Conservation (phyloP, 2,888 invertebrate species). For the Siphonodentalium dalli region DNA sequence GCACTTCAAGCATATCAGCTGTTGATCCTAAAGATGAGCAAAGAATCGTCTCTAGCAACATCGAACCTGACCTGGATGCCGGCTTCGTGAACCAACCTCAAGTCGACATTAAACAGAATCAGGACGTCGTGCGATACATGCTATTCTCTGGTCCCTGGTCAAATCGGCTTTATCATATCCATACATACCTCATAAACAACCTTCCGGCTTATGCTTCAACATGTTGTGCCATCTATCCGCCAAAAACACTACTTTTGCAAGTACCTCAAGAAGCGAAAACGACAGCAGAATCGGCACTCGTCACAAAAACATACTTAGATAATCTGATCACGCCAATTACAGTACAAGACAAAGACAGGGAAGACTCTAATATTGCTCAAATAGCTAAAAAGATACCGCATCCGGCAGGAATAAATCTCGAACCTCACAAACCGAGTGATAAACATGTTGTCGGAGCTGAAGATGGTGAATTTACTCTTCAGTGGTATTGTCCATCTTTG, state of each 20-base stretch:
- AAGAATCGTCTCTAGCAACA: slow-evolving; percentile 34
- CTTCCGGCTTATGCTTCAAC: slow-evolving; percentile 45
- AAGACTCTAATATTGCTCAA: not conserved
- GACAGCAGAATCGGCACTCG: slow-evolving; percentile 34
- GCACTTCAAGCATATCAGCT: slow-evolving; percentile 44
- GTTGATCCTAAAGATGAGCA: slow-evolving; percentile 22
- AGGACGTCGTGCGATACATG: slow-evolving; percentile 51
- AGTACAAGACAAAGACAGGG: no score
- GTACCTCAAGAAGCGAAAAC: slow-evolving; percentile 8
- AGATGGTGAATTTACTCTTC: slow-evolving; percentile 52
- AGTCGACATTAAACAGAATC: slow-evolving; percentile 46
- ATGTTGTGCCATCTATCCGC: slow-evolving; percentile 58
- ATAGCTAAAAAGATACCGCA: slow-evolving; percentile 24
- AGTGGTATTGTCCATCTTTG: slow-evolving; percentile 57
- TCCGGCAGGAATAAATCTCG: slow-evolving; percentile 38
- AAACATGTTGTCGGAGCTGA: slow-evolving; percentile 36
- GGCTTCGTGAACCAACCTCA: slow-evolving; percentile 56
- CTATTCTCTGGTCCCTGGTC: slow-evolving; percentile 44
- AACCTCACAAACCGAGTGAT: slow-evolving; percentile 34
- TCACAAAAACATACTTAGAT: slow-evolving; percentile 36
- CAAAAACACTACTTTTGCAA: slow-evolving; percentile 40
- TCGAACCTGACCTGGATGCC: slow-evolving; percentile 53
- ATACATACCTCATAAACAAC: slow-evolving; percentile 48
- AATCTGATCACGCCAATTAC: slow-evolving; percentile 37
- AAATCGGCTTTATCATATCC: slow-evolving; percentile 46